Base-by-base conservation (phyloP, 2,113 vertebrate species). In the Phyllostomus hastatus region DNA sequence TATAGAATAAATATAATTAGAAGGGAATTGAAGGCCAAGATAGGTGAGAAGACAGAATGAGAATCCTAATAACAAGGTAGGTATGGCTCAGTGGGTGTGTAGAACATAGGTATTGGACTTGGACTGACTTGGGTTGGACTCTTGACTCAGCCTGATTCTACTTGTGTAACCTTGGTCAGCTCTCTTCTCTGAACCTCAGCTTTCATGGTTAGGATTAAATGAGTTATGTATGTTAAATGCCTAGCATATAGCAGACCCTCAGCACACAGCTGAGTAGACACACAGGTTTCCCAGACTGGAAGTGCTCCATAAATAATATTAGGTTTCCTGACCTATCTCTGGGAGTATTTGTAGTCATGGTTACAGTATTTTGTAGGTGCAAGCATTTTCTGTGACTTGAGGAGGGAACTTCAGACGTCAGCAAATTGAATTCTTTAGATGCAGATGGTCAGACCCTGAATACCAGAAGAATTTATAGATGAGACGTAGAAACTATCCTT, bases 221-320 rank as follows among this genome's bases (percentile, higher is more conserved):
- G 46, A 43, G 35, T 70, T 35, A 61, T 41, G 31, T 79, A n/a
- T 88, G 26, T 46, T 52, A 69, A 92, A 73, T 46, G 46, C 20
- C 54, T 67, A 50, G 79, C 48, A 73, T 17, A 26, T 3, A 91
- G 83, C 67, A 91, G 59, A 72, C 72, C 26, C 78, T 28, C 33
- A 57, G 16, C 20, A 14, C 52, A 86, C 16, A 86, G 38, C 46
- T 95, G 46, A 90, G n/a, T 76, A 20, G 38, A 75, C 19, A 28
- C 1, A 1, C 0, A 69, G 61, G 82, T 79, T 95, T 94, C 76
- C 54, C 35, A 80, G 85, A 26, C n/a, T 88, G 75, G 89, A 92
- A 33, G 48, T 72, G 50, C 64, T 92, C 76, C 75, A 84, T 94
- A 87, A 94, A 79, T 87, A 72, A 95, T 79, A 93, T 17, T 59